Percentiles rank a stretch among this genome's conserved stretches.
These are phyloP conservation scores for Anarrhichthys ocellatus DNA, from an alignment of 2,113 vertebrate species.

Conservation along the genomic window DNA sequence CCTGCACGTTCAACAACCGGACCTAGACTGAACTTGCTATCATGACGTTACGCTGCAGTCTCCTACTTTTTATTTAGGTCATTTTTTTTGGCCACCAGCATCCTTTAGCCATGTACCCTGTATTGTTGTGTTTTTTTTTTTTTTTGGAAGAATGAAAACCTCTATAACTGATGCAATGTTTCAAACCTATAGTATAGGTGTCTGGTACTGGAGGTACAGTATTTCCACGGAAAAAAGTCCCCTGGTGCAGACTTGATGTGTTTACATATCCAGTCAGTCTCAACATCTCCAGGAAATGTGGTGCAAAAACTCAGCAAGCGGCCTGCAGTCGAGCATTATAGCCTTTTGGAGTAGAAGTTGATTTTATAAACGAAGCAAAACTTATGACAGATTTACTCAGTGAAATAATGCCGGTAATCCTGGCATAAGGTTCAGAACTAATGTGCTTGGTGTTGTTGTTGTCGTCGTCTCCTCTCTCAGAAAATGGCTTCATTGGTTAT, in stretches of 20 bases:
- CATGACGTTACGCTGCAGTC: background rate
- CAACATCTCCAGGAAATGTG: conserved; percentile 3
- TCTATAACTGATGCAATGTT: background rate
- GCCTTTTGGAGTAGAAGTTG: background rate
- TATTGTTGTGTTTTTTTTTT: background rate
- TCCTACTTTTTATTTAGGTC: background rate
- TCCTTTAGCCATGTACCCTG: background rate
- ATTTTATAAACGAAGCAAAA: background rate
- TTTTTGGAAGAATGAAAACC: background rate
- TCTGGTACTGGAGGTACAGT: background rate
- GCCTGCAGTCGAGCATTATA: background rate
- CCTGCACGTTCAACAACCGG: conserved; percentile 17
- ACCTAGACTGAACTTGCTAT: conserved; percentile 5
- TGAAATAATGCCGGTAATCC: background rate
- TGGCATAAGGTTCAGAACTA: background rate
- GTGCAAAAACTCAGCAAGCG: background rate
- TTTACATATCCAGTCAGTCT: conserved; percentile 18
- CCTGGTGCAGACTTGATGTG: background rate
- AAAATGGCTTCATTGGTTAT: conserved; percentile 93
- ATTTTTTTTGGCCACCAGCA: background rate
- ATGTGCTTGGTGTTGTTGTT: background rate
- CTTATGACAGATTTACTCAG: background rate
- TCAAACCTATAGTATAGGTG: background rate
- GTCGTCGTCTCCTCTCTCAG: conserved; percentile 76
- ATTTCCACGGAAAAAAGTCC: background rate